phyloP scores from a whole-genome alignment of 2,888 invertebrate species.

The Leptinotarsa rubiginosa region DNA sequence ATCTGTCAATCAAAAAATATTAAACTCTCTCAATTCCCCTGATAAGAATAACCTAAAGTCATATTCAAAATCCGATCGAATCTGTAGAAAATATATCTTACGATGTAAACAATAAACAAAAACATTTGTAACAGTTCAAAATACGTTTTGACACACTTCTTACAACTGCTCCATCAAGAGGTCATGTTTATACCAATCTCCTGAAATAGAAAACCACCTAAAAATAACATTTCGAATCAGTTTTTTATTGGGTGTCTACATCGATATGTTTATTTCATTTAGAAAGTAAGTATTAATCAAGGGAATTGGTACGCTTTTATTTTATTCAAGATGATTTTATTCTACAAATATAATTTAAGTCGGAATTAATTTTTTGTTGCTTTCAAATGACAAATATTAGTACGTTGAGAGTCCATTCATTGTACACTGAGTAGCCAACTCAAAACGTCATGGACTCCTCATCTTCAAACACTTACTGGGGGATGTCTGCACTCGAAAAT shows the following conservation, averaged over 20 bases:
- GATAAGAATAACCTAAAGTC: too few relatives aligned
- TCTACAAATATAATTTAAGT: too few relatives aligned
- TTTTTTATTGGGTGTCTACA: background rate
- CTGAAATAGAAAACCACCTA: constrained; percentile 11
- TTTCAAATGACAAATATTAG: too few relatives aligned
- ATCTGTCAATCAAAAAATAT: too few relatives aligned
- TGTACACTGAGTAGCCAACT: too few relatives aligned
- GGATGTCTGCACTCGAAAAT: too few relatives aligned
- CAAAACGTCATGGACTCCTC: too few relatives aligned
- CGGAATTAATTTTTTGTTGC: too few relatives aligned
- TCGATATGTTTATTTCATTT: background rate
- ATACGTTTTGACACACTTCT: constrained; percentile 5
- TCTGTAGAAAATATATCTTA: background rate
- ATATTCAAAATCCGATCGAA: background rate
- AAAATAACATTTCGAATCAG: constrained; percentile 1
- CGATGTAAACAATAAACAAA: constrained; percentile 4
- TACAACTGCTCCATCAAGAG: background rate
- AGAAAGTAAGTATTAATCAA: background rate
- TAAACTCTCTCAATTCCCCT: too few relatives aligned
- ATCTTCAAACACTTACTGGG: too few relatives aligned
- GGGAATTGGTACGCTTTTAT: background rate
- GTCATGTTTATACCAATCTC: constrained; percentile 9
- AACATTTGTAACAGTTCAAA: background rate
- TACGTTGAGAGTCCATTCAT: too few relatives aligned
- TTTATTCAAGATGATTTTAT: background rate